Conservation (phyloP, 2,113 vertebrate genomes). For the Oreochromis tanganicae region DNA sequence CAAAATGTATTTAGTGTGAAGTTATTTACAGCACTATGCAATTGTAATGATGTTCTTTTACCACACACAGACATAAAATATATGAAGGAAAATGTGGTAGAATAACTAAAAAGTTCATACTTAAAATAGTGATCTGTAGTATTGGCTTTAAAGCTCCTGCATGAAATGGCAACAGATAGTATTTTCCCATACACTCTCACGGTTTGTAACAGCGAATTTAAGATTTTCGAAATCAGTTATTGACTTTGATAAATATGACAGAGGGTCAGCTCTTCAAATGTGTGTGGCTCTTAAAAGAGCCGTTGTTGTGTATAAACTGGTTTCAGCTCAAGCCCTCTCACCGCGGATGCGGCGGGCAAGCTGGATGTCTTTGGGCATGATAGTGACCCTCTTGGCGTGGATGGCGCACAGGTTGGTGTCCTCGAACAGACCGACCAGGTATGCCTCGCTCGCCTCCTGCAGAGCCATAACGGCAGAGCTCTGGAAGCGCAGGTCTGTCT, state of each 20-base stretch:
- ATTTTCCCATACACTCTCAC: not conserved
- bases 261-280: not conserved
- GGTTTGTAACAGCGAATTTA: not conserved
- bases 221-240: not conserved
- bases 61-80: not conserved
- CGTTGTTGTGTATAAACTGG: not conserved
- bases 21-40: not conserved
- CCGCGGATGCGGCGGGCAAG: conserved; percentile 76
- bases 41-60: not conserved
- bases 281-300: not conserved
- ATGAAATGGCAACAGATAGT: not conserved
- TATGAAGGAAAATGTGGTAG: not conserved
- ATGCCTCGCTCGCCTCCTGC: conserved; percentile 76
- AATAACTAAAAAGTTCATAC: no score
- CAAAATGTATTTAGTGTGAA: no score
- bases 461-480: conserved; percentile 60
- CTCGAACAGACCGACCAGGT: conserved; percentile 75
- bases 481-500: conserved; percentile 61
- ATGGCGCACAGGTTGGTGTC: conserved; percentile 78
- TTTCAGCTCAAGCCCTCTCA: conserved; percentile 38
- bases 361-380: conserved; percentile 83
- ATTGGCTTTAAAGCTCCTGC: no score
- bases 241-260: not conserved
- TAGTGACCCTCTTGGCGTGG: conserved; percentile 77
- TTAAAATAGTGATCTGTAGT: no score